Evolutionary conservation across 1,140 invertebrate species (phyloP), one percentile per base, ranked within the genome.

Genomic region (Brachionus paranguensis): DNA sequence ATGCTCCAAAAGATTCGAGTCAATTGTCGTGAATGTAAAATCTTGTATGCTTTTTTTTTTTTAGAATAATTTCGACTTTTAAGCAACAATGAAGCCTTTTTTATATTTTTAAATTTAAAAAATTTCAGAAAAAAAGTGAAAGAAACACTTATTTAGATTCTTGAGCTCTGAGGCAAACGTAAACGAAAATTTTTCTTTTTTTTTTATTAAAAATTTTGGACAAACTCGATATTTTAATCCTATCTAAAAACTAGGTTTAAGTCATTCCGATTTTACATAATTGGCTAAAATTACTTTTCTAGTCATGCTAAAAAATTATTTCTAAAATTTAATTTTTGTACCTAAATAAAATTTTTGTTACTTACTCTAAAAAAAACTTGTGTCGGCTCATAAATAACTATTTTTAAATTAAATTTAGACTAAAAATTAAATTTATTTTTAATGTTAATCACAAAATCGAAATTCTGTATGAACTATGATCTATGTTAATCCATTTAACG

Each of bases 301-400:
- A 60, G 53, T 60, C 53, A 60, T 60, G 53, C 53, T 14, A 60
- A 20, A 24, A 60, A 60, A 17, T 60, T 6, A 20, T 60, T 60
- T 72, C 50, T 29, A 14, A 27, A 53, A 50, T 76, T 76, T 76
- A 20, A 76, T 76, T 76, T 76, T 76, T 76, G 20, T 76, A 76
- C 72, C 47, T 76, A 37, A 74, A 74, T 43, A 74, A 37, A 37
- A 37, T 37, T 37, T 37, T 37, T 37, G 27, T 29, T 29, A 29
- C 27, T 29, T 29, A 29, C 33, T 37, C 6, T 5, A 4, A 70
- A 33, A 70, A 6, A 72, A n/a, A 20, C 10, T 72, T 72, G n/a
- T 72, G 33, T 72, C 33, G 68, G 33, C 68, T 72, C 41, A 47
- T 72, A 41, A 72, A 72, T 72, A 72, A 68, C 41, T 68, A 72